Conservation (phyloP, 2,113 vertebrate species). For the Melanotaenia duboulayi region DNA sequence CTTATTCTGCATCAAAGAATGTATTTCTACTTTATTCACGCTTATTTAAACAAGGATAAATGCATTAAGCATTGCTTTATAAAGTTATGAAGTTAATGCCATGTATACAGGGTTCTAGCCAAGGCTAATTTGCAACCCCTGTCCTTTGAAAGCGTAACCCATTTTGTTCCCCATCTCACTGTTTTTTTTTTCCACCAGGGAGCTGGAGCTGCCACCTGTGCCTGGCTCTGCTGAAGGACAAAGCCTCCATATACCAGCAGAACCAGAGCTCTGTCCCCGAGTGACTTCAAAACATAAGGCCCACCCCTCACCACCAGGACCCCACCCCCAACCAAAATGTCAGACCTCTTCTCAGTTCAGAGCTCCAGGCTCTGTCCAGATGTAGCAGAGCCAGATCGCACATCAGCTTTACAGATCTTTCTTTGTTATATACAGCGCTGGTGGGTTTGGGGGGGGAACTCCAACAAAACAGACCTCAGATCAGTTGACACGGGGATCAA, state of each 20-base stretch:
- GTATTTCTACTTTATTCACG: too few species aligned
- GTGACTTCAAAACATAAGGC: slow-evolving; percentile 51
- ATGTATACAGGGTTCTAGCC: too few species aligned
- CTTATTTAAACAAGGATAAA: too few species aligned
- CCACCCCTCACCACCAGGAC: slow-evolving; percentile 26
- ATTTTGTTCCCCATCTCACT: neutral
- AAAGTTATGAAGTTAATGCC: too few species aligned
- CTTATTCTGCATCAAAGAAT: too few species aligned
- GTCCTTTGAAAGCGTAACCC: too few species aligned
- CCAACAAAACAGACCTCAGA: slow-evolving; percentile 54
- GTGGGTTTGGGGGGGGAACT: slow-evolving; percentile 23
- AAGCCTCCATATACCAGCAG: slow-evolving; percentile 97
- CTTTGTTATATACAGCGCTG: slow-evolving; percentile 40
- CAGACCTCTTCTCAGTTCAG: slow-evolving; percentile 55
- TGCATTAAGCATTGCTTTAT: too few species aligned
- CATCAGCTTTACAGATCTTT: slow-evolving; percentile 56
- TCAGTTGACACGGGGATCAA: slow-evolving; percentile 49
- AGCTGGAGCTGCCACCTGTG: slow-evolving; percentile 98
- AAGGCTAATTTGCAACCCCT: too few species aligned
- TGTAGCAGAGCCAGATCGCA: slow-evolving; percentile 55
- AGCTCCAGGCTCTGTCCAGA: slow-evolving; percentile 38
- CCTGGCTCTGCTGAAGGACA: slow-evolving; percentile 96
- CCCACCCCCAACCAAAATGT: slow-evolving; percentile 24
- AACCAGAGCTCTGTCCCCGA: slow-evolving; percentile 89
- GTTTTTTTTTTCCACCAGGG: slow-evolving; percentile 75